Evolutionary conservation across 2,888 invertebrate genomes (phyloP).

Genomic region (Drosophila gaucha): DNA sequence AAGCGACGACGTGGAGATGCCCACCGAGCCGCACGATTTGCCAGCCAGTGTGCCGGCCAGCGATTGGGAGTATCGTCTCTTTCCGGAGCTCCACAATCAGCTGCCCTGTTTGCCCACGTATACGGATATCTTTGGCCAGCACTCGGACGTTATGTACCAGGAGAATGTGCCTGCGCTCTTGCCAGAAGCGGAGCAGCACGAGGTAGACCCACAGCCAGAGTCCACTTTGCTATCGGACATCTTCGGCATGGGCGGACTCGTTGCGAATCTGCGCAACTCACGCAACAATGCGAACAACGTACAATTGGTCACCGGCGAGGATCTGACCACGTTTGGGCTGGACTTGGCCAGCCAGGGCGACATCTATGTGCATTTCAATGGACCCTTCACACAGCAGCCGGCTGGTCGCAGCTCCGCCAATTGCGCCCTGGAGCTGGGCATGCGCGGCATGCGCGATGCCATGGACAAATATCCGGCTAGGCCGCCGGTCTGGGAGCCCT

Average conservation of each 20-base stretch:
- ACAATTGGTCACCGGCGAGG: conserved; percentile 54
- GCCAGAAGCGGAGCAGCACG: background rate
- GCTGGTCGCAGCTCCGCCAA: conserved; percentile 48
- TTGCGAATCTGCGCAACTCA: conserved; percentile 29
- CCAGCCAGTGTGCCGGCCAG: background rate
- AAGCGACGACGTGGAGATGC: conserved; percentile 28
- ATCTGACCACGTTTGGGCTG: conserved; percentile 59
- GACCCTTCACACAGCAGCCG: conserved; percentile 60
- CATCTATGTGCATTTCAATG: conserved; percentile 70
- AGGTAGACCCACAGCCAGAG: background rate
- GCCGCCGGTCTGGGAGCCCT: conserved; percentile 63
- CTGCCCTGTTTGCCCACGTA: conserved; percentile 52
- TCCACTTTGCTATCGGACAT: conserved; percentile 21
- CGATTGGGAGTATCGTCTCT: conserved; percentile 56
- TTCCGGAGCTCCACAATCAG: conserved; percentile 59
- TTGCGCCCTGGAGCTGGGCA: conserved; percentile 61
- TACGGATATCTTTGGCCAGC: conserved; percentile 61
- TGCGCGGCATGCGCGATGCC: conserved; percentile 65
- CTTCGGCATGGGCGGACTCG: conserved; percentile 48
- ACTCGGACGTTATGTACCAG: conserved; percentile 29
- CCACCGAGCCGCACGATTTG: background rate
- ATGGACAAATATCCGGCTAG: conserved; percentile 38
- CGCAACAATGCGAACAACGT: conserved; percentile 16
- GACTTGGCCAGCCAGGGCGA: conserved; percentile 63
- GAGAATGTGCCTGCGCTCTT: conserved; percentile 1